Percentiles rank a stretch among this genome's conserved stretches.
phyloP scores from a whole-genome alignment of 2,888 invertebrate species.

The Campaea margaritaria region DNA sequence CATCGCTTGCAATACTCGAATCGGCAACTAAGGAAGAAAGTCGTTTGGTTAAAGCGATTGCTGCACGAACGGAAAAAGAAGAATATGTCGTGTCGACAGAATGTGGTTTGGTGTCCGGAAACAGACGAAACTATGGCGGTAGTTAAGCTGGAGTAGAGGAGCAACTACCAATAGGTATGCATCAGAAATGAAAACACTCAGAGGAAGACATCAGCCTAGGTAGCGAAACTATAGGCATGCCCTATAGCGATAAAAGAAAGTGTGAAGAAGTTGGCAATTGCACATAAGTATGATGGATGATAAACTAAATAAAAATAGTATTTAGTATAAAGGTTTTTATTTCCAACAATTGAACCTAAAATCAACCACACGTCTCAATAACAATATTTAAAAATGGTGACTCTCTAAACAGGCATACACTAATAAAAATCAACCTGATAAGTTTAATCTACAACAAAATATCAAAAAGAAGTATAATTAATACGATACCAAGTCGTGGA shows the following conservation, averaged over 20 bases:
- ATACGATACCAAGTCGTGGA: conserved; percentile 44
- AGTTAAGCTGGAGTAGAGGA: not conserved
- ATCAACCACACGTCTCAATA: conserved; percentile 61
- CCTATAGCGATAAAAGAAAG: too few species aligned
- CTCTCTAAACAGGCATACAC: conserved; percentile 52
- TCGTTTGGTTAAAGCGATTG: conserved; percentile 11
- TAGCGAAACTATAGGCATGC: too few species aligned
- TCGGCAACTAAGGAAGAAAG: conserved; percentile 13
- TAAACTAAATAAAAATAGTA: too few species aligned
- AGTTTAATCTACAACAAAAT: conserved; percentile 29
- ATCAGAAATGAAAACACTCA: too few species aligned
- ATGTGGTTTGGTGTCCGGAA: conserved; percentile 22
- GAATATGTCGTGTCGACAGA: conserved; percentile 3
- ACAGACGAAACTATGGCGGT: not conserved
- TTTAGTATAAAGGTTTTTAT: conserved; percentile 64
- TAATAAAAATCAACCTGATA: conserved; percentile 52
- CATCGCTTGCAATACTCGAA: conserved; percentile 19
- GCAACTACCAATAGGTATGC: not conserved
- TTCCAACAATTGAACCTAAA: conserved; percentile 71
- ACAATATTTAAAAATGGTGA: conserved; percentile 59
- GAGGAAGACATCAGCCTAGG: too few species aligned
- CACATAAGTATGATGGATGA: too few species aligned
- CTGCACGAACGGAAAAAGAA: conserved; percentile 22
- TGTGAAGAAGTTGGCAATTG: too few species aligned
- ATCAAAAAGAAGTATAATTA: conserved; percentile 24